phyloP scores from a whole-genome alignment of 2,113 vertebrate genomes.

The Glaucomys volans region DNA sequence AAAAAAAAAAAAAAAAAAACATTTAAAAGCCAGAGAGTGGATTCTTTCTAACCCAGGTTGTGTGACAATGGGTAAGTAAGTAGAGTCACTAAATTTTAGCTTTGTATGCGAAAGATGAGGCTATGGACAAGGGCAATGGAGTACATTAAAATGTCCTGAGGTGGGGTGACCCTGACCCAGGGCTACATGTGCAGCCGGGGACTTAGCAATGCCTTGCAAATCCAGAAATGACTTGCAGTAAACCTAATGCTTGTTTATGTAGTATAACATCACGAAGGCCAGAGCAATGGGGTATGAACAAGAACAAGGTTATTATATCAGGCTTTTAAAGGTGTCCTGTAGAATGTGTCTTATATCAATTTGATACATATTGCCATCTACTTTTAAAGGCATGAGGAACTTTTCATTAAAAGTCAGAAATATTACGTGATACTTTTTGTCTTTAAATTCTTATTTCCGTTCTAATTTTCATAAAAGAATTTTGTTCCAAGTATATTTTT shows the following conservation, averaged over 20 bases:
- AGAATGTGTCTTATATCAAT: background rate
- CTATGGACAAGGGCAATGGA: too few relatives aligned
- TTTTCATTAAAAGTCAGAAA: background rate
- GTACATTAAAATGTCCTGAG: background rate
- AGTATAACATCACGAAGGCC: background rate
- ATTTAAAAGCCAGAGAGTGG: background rate
- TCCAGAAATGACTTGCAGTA: background rate
- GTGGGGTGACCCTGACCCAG: background rate
- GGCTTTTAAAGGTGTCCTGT: background rate
- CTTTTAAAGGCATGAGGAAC: background rate
- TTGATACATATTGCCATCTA: background rate
- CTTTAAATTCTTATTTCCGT: conserved; percentile 8
- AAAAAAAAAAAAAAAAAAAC: too few relatives aligned
- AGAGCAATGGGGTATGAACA: background rate
- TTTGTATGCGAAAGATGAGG: background rate
- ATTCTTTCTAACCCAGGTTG: background rate
- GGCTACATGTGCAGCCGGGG: background rate
- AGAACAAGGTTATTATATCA: background rate
- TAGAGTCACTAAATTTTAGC: background rate
- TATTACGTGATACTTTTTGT: background rate
- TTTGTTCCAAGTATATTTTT: background rate
- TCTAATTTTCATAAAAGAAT: background rate
- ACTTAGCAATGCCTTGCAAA: background rate
- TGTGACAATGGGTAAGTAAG: background rate
- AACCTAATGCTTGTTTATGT: background rate